A percentile compares a stretch with the other conserved stretches of the same genome.
Conservation (phyloP, 1,140 invertebrate genomes). For the Delia radicum region DNA sequence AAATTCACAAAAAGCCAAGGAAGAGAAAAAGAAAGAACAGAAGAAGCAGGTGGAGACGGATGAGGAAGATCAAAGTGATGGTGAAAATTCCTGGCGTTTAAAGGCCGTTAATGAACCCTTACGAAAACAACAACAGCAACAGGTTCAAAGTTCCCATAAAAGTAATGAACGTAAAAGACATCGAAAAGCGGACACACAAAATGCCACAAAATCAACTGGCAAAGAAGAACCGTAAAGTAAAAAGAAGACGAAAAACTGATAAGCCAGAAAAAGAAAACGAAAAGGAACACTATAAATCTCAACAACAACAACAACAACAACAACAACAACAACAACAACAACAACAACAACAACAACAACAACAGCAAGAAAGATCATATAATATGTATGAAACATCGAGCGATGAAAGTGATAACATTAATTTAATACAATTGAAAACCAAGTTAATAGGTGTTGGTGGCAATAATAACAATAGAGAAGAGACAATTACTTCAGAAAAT, state of each 20-base stretch:
- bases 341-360: not conserved
- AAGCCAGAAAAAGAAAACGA: not conserved
- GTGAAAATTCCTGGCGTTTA: not conserved
- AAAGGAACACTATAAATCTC: not conserved
- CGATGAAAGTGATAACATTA: slow-evolving; percentile 4
- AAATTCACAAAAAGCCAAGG: not conserved
- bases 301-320: not conserved
- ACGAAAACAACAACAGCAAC: not conserved
- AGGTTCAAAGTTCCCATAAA: not conserved
- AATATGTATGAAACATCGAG: not conserved
- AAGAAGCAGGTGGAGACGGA: too few relatives aligned
- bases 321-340: not conserved
- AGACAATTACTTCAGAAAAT: not conserved
- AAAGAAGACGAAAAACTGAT: not conserved
- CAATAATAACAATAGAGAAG: not conserved
- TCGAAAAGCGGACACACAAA: not conserved
- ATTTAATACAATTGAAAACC: not conserved
- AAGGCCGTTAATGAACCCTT: not conserved
- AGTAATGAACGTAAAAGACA: not conserved
- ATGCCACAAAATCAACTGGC: too few relatives aligned
- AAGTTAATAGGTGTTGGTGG: not conserved
- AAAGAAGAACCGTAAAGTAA: too few relatives aligned
- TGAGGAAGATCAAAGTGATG: not conserved
- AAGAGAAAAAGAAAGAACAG: not conserved
- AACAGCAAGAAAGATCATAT: not conserved